These are phyloP conservation scores for Antheraea yamamai DNA, from an alignment of 2,888 invertebrate genomes.

Conservation along the genomic window DNA sequence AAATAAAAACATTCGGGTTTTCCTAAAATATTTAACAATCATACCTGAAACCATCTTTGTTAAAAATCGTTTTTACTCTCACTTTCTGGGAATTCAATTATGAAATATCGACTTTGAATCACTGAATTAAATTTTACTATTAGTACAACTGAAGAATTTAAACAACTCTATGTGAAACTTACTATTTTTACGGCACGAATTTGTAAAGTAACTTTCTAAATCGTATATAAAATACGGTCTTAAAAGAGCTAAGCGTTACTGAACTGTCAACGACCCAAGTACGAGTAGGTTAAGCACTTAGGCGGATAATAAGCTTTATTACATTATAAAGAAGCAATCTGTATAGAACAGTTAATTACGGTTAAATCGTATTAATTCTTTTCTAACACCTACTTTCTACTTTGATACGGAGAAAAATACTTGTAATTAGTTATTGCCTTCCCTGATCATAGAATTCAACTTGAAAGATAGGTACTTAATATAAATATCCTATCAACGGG, in stretches of 20 bases:
- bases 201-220: conserved; percentile 5
- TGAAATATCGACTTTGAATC: no score
- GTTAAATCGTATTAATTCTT: conserved; percentile 5
- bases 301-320: conserved; percentile 8
- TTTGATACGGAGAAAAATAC: background rate
- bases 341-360: conserved; percentile 1
- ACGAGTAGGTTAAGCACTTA: conserved; percentile 1
- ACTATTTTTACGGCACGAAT: background rate
- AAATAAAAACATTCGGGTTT: background rate
- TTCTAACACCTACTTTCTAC: background rate
- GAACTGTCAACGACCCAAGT: conserved; percentile 1
- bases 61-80: background rate
- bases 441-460: background rate
- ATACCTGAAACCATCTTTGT: background rate
- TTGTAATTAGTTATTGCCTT: background rate
- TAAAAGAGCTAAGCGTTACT: background rate
- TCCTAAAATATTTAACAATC: background rate
- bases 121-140: background rate
- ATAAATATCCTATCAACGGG: no score
- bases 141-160: background rate
- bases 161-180: background rate
- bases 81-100: background rate
- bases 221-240: background rate
- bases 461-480: background rate
- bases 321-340: background rate